phyloP scores from a whole-genome alignment of 2,113 vertebrate genomes.

The Callaeas wilsoni region DNA sequence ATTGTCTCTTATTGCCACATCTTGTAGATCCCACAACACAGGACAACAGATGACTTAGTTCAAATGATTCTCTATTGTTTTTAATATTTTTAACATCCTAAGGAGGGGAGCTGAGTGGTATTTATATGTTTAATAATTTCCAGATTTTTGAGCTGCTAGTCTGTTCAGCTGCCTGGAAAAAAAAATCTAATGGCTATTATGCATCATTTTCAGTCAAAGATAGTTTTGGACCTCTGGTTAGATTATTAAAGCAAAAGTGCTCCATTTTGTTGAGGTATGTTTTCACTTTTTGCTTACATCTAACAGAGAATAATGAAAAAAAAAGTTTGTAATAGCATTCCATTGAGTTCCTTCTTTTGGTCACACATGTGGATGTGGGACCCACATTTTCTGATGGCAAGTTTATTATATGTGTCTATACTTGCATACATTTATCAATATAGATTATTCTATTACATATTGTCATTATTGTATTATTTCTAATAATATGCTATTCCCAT shows the following conservation, averaged over 20 bases:
- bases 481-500: background rate
- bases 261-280: background rate
- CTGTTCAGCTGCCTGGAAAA: background rate
- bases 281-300: background rate
- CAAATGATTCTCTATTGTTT: slow-evolving; percentile 45
- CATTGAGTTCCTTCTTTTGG: background rate
- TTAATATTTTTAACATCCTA: slow-evolving; percentile 40
- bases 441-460: background rate
- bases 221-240: background rate
- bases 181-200: slow-evolving; percentile 6
- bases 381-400: background rate
- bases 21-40: slow-evolving; percentile 37
- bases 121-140: slow-evolving; percentile 54
- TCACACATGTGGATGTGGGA: background rate
- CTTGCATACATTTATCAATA: background rate
- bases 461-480: background rate
- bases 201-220: background rate
- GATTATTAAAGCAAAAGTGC: background rate
- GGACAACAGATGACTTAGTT: slow-evolving; percentile 34
- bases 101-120: background rate
- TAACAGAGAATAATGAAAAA: background rate
- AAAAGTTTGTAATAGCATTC: background rate
- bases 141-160: slow-evolving; percentile 29
- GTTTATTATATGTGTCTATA: background rate
- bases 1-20: slow-evolving; percentile 19